Percentiles rank a stretch among this genome's conserved stretches.
Evolutionary conservation across 2,888 invertebrate genomes (phyloP).

Genomic region (Athalia circularis): DNA sequence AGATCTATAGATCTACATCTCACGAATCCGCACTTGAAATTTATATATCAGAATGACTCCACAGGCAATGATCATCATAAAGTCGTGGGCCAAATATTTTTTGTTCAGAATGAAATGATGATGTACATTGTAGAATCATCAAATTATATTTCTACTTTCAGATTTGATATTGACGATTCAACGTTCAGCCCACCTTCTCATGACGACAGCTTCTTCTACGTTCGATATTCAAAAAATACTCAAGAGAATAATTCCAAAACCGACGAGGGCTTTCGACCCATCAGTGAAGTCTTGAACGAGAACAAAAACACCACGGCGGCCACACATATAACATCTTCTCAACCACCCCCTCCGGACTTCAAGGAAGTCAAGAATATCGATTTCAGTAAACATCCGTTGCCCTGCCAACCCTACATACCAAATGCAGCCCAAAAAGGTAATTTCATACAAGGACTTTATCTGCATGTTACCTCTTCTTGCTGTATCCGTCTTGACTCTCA

Average conservation of each 20-base stretch:
- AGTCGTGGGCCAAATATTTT: neutral
- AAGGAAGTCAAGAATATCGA: conserved; percentile 56
- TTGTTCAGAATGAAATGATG: neutral
- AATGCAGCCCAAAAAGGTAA: conserved; percentile 60
- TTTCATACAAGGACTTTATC: neutral
- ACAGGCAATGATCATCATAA: neutral
- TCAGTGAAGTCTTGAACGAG: conserved; percentile 62
- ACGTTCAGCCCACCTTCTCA: conserved; percentile 84
- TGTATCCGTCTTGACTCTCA: neutral
- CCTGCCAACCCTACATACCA: conserved; percentile 77
- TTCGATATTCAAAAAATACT: conserved; percentile 76
- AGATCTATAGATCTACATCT: too few relatives aligned
- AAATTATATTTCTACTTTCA: conserved; percentile 61
- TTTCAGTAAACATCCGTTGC: conserved; percentile 81
- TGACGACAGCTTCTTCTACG: conserved; percentile 84
- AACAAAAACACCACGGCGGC: conserved; percentile 51
- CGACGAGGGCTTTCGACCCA: conserved; percentile 61
- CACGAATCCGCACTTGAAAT: too few relatives aligned
- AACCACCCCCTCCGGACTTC: conserved; percentile 28
- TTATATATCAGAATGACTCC: too few relatives aligned
- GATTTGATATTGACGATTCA: conserved; percentile 78
- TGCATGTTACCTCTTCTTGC: neutral
- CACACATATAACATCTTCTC: conserved; percentile 50
- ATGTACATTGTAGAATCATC: neutral
- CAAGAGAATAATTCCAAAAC: conserved; percentile 34